Percentiles rank a stretch among this genome's conserved stretches.
Conservation (phyloP, 2,113 vertebrate genomes). For the Chloebia gouldiae region DNA sequence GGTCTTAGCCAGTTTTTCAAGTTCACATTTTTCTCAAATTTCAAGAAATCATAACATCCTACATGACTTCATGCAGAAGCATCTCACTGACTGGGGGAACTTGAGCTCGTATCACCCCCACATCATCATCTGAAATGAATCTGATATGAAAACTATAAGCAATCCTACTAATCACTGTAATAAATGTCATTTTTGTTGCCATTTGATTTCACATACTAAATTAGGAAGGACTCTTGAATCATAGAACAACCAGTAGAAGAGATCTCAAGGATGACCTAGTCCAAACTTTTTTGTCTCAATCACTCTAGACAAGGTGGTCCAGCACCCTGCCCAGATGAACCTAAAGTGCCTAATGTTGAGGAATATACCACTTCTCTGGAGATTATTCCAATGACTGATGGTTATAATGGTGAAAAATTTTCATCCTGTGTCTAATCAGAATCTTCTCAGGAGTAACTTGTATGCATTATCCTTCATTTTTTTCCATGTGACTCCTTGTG, state of each 20-base stretch:
- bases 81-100: neutral
- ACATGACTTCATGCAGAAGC: neutral
- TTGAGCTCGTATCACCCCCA: accelerated
- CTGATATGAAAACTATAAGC: neutral
- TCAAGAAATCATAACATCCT: neutral
- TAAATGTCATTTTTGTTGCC: neutral
- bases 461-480: neutral
- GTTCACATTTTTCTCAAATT: neutral
- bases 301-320: neutral
- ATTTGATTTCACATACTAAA: neutral
- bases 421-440: neutral
- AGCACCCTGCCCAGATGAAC: neutral
- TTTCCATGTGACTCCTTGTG: neutral
- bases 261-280: neutral
- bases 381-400: neutral
- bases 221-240: neutral
- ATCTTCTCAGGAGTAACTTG: neutral
- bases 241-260: neutral
- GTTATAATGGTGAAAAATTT: neutral
- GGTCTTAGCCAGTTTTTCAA: neutral
- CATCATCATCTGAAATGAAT: neutral
- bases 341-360: neutral
- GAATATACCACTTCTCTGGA: too few species aligned
- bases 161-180: neutral
- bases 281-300: neutral